Evolutionary conservation across 2,888 invertebrate genomes (phyloP).

Genomic region (Drosophila antonietae): DNA sequence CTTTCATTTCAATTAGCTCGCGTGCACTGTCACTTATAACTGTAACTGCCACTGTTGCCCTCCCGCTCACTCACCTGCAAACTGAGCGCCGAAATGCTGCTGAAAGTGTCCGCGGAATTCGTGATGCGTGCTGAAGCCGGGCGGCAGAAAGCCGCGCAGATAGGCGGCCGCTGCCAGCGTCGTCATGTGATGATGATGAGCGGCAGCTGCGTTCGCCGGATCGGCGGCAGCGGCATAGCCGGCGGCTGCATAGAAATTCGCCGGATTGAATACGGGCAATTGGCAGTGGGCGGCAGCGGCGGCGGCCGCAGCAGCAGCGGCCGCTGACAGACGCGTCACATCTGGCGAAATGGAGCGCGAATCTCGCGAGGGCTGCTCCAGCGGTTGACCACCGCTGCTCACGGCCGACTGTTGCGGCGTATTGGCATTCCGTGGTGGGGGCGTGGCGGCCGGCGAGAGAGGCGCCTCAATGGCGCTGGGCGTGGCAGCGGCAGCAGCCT

Average conservation of each 20-base stretch:
- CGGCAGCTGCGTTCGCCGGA: constrained; percentile 80
- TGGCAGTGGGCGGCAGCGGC: constrained; percentile 84
- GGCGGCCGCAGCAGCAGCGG: constrained; percentile 83
- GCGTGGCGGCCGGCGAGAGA: constrained; percentile 68
- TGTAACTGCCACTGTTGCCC: background rate
- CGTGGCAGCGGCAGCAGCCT: constrained; percentile 68
- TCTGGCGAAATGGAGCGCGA: constrained; percentile 83
- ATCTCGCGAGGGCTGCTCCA: constrained; percentile 56
- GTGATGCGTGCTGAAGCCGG: constrained; percentile 84
- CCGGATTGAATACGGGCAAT: constrained; percentile 84
- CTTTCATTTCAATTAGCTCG: constrained; percentile 27
- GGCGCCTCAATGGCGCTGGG: constrained; percentile 74
- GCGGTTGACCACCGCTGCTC: constrained; percentile 47
- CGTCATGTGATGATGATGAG: constrained; percentile 85
- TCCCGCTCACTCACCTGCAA: constrained; percentile 73
- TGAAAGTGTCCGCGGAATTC: constrained; percentile 84
- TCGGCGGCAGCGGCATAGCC: constrained; percentile 84
- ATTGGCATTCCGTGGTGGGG: constrained; percentile 63
- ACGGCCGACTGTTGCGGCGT: constrained; percentile 61
- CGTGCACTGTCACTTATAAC: background rate
- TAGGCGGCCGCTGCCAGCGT: constrained; percentile 84
- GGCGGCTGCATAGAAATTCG: constrained; percentile 84
- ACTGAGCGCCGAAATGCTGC: constrained; percentile 84
- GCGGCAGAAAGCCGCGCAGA: constrained; percentile 83
- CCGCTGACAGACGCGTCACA: constrained; percentile 81